A percentile compares a stretch with the other conserved stretches of the same genome.
These are phyloP conservation scores for Cebus imitator DNA, from an alignment of 2,113 vertebrate genomes.

Conservation along the genomic window DNA sequence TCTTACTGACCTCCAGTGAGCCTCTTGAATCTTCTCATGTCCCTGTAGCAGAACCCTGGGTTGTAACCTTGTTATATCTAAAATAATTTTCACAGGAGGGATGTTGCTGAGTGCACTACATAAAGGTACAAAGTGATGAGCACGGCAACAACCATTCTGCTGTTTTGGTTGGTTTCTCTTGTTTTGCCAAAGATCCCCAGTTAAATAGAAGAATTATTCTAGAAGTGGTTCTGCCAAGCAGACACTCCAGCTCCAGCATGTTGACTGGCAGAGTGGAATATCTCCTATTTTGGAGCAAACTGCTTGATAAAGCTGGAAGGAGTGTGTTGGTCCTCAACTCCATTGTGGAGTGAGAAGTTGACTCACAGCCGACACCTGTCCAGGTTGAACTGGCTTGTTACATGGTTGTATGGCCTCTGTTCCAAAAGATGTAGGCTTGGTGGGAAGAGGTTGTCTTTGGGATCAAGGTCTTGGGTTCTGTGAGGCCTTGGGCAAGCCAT, in stretches of 20 bases:
- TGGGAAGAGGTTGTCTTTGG: neutral
- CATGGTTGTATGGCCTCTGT: accelerated
- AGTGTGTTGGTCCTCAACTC: accelerated
- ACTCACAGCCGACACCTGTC: neutral
- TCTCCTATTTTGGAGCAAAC: too few relatives aligned
- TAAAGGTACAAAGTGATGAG: accelerated
- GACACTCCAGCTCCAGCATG: too few relatives aligned
- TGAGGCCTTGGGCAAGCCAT: neutral
- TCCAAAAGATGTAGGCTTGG: neutral
- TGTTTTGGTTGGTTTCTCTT: neutral
- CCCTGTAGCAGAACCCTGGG: neutral
- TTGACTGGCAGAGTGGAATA: accelerated
- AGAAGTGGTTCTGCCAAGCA: neutral
- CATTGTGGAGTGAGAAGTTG: accelerated
- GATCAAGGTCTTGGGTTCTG: neutral
- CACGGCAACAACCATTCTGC: accelerated
- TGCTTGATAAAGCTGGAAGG: neutral
- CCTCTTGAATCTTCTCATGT: neutral
- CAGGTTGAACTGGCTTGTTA: neutral
- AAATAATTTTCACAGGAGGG: neutral
- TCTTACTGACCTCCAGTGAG: neutral
- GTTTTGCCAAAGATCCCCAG: neutral
- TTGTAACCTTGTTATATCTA: too few relatives aligned
- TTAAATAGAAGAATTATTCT: neutral
- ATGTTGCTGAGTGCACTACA: accelerated